These are phyloP conservation scores for Diplogasteroides magnus DNA, from an alignment of 1,140 invertebrate species.

Conservation along the genomic window DNA sequence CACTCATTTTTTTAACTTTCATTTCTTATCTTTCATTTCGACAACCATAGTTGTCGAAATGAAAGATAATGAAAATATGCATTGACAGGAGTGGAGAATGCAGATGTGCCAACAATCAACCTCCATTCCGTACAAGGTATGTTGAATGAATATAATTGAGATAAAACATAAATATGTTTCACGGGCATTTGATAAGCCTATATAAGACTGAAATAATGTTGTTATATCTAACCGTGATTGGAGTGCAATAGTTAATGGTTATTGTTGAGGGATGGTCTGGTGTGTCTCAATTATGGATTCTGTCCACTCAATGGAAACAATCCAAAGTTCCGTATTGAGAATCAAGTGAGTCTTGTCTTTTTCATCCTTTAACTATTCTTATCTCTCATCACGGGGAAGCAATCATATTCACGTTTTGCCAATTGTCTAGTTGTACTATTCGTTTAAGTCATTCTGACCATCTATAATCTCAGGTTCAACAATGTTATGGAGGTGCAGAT, in stretches of 20 bases:
- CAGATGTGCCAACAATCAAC: constrained; percentile 54
- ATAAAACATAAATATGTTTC: no score
- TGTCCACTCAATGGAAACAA: constrained; percentile 54
- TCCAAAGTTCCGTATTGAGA: constrained; percentile 54
- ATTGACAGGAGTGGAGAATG: no score
- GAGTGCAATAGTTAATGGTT: no score
- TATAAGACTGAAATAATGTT: no score
- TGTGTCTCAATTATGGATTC: constrained; percentile 54
- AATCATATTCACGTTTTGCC: constrained; percentile 1
- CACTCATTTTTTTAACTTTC: no score
- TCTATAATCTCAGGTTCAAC: constrained; percentile 51
- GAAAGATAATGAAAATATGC: no score
- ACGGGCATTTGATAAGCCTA: no score
- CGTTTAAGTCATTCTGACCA: neutral
- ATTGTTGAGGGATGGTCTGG: constrained; percentile 38
- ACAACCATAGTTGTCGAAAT: no score
- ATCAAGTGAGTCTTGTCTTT: constrained; percentile 39
- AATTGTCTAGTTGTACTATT: neutral
- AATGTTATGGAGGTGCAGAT: constrained; percentile 53
- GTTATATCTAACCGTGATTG: no score
- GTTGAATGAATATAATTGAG: no score
- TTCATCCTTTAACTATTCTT: neutral
- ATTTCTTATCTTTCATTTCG: no score
- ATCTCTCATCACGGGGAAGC: no score
- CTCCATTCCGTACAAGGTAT: constrained; percentile 51